Base-by-base conservation (phyloP, 2,113 vertebrate species). In the Thymallus thymallus region DNA sequence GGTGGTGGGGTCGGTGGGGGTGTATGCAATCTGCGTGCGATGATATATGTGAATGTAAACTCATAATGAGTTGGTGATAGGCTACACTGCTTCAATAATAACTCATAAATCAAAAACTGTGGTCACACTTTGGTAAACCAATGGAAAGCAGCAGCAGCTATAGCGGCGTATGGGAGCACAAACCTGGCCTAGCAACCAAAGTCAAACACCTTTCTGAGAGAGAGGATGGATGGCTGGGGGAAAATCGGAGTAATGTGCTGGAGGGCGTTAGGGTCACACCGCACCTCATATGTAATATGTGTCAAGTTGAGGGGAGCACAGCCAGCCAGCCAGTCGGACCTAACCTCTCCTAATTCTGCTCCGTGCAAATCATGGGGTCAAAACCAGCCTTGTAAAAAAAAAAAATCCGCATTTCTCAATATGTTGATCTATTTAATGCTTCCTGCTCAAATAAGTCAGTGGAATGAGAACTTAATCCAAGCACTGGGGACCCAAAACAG, bases 41-140 rank as follows among this genome's bases (percentile, higher is more conserved):
- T 91, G 91, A 91, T 92, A 80, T 92, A 91, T 92, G 91, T 86
- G 86, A 86, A 88, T 81, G 86, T 88, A 88, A 91, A 91, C 82
- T 88, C 84, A 87, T 91, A 91, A 91, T 90, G 91, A 91, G 88
- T 84, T 87, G 89, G 89, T 85, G 89, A 90, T 88, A 90, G 88
- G 90, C 88, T 91, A 90, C 88, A 85, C 86, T 86, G 91, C 91
- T 88, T 89, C 88, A 89, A 90, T 90, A 91, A 92, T 91, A 92
- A 87, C 80, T 87, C 90, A 92, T 92, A 91, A 91, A 92, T 92
- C 91, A 92, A 87, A 88, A 75, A 74, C 73, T n/a, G 72, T 86
- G 82, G 91, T 91, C 90, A 91, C 88, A 90, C 87, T 83, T 87
- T 79, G 78, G 81, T 84, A 75, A 77, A 84, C 80, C 72, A 2